phyloP scores from a whole-genome alignment of 2,797 vertebrate species.

The Mus minutoides region DNA sequence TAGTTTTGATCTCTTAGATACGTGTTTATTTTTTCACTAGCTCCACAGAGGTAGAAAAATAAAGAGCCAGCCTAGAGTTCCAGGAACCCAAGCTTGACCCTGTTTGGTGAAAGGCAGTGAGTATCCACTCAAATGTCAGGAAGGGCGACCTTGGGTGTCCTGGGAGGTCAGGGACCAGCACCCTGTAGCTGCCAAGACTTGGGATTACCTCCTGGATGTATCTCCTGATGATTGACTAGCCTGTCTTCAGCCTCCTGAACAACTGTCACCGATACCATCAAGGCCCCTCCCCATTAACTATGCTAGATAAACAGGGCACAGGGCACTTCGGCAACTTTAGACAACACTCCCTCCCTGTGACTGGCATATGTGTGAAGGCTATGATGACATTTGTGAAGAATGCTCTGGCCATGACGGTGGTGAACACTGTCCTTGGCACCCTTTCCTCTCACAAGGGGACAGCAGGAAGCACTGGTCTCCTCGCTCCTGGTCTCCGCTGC shows the following conservation, averaged over 20 bases:
- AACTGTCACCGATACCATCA: neutral
- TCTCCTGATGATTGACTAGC: neutral
- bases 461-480: neutral
- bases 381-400: conserved; percentile 6
- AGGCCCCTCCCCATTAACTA: neutral
- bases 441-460: neutral
- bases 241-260: neutral
- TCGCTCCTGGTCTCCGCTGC: neutral
- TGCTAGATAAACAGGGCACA: neutral
- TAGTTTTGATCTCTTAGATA: neutral
- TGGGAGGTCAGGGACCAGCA: neutral
- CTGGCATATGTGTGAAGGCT: neutral
- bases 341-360: neutral
- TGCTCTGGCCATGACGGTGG: neutral
- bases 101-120: neutral
- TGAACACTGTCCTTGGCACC: neutral
- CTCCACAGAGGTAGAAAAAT: neutral
- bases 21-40: neutral
- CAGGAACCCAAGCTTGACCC: neutral
- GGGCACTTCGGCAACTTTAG: neutral
- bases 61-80: neutral
- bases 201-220: neutral
- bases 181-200: neutral
- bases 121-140: neutral
- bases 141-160: fast-evolving